A percentile compares a stretch with the other conserved stretches of the same genome.
These are phyloP conservation scores for Haliaeetus leucogaster DNA, from an alignment of 2,113 vertebrate genomes.

Conservation along the genomic window DNA sequence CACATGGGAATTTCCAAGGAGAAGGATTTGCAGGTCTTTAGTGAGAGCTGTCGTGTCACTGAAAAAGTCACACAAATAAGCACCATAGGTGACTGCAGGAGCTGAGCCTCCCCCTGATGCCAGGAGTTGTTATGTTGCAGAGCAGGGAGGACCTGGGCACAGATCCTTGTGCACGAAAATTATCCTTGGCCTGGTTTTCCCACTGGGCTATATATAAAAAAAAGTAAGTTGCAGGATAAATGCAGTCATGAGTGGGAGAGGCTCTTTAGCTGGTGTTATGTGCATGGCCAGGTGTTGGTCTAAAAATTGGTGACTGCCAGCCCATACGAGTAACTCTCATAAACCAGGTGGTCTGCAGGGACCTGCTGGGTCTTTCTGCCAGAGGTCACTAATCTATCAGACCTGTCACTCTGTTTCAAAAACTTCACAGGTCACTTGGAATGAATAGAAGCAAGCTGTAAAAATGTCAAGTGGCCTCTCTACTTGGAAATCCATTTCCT, in stretches of 20 bases:
- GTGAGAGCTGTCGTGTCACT: neutral
- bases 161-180: neutral
- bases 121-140: neutral
- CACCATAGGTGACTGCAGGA: neutral
- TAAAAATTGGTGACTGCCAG: neutral
- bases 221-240: neutral
- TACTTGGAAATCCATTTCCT: constrained; percentile 46
- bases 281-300: neutral
- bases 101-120: neutral
- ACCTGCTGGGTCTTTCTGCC: neutral
- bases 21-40: neutral
- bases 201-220: neutral
- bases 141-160: neutral
- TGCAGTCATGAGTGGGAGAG: neutral
- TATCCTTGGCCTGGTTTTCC: neutral
- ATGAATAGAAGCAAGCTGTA: constrained; percentile 33
- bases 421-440: constrained; percentile 31
- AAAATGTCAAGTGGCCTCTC: constrained; percentile 48
- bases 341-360: constrained; percentile 10
- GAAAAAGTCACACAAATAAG: neutral
- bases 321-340: neutral
- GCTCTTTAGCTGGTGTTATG: neutral
- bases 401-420: neutral
- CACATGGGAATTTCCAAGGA: neutral
- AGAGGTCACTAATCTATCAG: constrained; percentile 35